Percentiles rank a stretch among this genome's conserved stretches.
Evolutionary conservation across 2,888 invertebrate genomes (phyloP).

Genomic region (Athalia cordata): DNA sequence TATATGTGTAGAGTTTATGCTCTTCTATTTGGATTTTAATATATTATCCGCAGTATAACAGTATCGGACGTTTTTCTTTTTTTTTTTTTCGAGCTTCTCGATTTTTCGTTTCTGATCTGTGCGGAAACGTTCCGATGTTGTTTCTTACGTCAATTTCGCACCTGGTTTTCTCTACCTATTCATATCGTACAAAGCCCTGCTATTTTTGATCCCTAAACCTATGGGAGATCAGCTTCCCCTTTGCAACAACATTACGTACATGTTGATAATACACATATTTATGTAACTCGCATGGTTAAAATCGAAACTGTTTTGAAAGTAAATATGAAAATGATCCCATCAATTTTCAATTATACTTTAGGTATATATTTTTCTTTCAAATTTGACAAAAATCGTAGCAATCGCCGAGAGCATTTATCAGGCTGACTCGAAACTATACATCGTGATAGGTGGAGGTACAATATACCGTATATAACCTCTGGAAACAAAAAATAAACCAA

Average conservation of each 20-base stretch:
- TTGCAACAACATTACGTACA: conserved; percentile 60
- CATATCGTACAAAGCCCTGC: background rate
- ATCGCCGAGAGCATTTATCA: conserved; percentile 58
- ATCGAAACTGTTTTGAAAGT: background rate
- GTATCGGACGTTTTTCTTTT: no score
- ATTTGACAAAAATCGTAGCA: conserved; percentile 56
- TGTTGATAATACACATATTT: no score
- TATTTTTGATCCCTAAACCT: background rate
- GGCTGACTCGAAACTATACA: background rate
- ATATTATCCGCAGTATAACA: no score
- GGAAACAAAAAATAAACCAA: background rate
- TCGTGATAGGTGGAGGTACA: background rate
- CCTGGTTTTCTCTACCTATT: background rate
- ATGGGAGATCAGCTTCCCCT: conserved; percentile 48
- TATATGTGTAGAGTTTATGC: no score
- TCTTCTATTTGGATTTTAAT: no score
- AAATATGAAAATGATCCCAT: conserved; percentile 11
- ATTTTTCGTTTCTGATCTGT: no score
- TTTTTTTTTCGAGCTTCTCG: no score
- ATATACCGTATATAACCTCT: no score
- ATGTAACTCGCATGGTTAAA: background rate
- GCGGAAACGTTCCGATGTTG: no score
- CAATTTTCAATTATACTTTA: background rate
- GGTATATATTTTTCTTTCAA: background rate
- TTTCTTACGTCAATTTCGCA: background rate